Evolutionary conservation across 53 echinoderm and acorn worm species (phyloP).

Genomic region (Patiria pectinifera): DNA sequence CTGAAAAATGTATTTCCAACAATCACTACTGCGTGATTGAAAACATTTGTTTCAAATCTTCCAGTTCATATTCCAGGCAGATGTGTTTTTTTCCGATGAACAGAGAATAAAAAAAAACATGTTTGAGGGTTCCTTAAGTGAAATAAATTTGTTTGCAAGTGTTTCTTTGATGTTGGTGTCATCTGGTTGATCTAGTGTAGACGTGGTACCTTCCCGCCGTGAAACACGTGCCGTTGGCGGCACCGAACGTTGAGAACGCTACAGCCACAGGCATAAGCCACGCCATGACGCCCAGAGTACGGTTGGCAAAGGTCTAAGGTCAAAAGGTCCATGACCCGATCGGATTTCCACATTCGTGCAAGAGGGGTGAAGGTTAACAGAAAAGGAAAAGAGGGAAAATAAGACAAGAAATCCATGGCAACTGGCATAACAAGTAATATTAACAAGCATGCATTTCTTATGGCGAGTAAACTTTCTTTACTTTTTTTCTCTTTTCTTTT

Average conservation of each 20-base stretch:
- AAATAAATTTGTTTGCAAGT: not conserved
- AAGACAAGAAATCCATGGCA: conserved; percentile 7
- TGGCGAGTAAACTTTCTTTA: not conserved
- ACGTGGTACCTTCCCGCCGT: conserved; percentile 78
- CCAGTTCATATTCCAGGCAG: too few species aligned
- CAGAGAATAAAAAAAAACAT: not conserved
- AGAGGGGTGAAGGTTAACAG: not conserved
- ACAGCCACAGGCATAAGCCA: conserved; percentile 88
- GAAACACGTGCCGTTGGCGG: conserved; percentile 85
- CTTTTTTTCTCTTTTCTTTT: not conserved
- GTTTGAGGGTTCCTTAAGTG: not conserved
- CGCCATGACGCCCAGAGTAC: conserved; percentile 78
- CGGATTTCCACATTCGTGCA: not conserved
- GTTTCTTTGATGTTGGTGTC: conserved; percentile 1
- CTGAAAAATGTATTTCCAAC: too few species aligned
- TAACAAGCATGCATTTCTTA: not conserved
- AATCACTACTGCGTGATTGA: too few species aligned
- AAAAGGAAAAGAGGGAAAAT: not conserved
- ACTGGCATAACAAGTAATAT: not conserved
- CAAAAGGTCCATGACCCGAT: not conserved
- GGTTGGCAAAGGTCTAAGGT: conserved; percentile 79
- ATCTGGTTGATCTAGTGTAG: not conserved
- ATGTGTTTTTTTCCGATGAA: not conserved
- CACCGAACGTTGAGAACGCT: conserved; percentile 79
- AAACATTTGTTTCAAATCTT: too few species aligned